phyloP scores from a whole-genome alignment of 1,140 invertebrate genomes.

The Dendrolimus punctatus region DNA sequence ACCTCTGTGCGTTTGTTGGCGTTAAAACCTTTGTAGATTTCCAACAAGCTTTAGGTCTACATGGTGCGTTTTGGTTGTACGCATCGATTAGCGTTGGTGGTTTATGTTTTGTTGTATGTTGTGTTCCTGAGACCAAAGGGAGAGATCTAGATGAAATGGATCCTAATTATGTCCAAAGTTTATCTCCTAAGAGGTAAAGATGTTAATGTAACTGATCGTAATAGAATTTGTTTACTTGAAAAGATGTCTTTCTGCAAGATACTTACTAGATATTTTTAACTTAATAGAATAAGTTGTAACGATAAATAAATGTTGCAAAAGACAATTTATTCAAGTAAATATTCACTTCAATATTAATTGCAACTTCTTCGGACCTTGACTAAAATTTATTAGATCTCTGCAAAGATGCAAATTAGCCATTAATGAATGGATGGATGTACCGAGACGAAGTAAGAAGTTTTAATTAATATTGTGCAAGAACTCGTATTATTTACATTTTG shows the following conservation, averaged over 20 bases:
- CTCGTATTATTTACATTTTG: too few relatives aligned
- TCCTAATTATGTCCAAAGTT: conserved; percentile 75
- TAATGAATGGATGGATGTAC: too few relatives aligned
- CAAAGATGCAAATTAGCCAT: too few relatives aligned
- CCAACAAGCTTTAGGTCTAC: conserved; percentile 82
- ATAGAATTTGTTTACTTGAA: conserved; percentile 25
- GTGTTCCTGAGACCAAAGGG: conserved; percentile 94
- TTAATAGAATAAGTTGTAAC: too few relatives aligned
- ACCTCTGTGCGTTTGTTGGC: conserved; percentile 91
- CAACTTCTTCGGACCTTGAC: too few relatives aligned
- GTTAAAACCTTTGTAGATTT: conserved; percentile 93
- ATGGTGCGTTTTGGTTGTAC: conserved; percentile 93
- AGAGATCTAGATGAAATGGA: conserved; percentile 92
- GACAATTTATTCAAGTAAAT: too few relatives aligned
- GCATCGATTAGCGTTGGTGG: conserved; percentile 88
- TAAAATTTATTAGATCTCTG: too few relatives aligned
- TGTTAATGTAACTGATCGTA: conserved; percentile 6
- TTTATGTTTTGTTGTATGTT: conserved; percentile 87
- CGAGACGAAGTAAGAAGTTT: too few relatives aligned
- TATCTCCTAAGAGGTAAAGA: conserved; percentile 63
- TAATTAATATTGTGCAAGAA: too few relatives aligned
- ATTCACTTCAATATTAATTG: too few relatives aligned
- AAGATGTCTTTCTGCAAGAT: not conserved
- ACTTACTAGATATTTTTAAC: too few relatives aligned
- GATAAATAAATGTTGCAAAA: too few relatives aligned